phyloP scores from a whole-genome alignment of 2,888 invertebrate species.

The Tenthredo scrophulariae region DNA sequence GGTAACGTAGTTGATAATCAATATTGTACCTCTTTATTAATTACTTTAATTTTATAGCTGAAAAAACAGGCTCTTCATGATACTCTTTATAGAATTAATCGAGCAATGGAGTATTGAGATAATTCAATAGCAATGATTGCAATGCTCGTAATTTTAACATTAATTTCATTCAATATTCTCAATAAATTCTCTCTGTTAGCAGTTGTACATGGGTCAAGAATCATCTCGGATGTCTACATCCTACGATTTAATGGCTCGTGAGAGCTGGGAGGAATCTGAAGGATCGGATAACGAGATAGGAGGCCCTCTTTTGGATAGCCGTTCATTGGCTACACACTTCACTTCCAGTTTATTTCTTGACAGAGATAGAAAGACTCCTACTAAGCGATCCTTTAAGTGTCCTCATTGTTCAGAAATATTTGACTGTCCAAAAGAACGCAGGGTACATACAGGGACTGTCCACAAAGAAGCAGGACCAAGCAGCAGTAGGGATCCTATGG shows the following conservation, averaged over 20 bases:
- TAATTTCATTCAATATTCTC: constrained; percentile 38
- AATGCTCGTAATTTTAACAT: neutral
- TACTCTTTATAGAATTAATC: neutral
- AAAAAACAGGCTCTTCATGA: neutral
- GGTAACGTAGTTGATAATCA: constrained; percentile 76
- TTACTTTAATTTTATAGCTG: neutral
- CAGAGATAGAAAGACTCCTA: constrained; percentile 76
- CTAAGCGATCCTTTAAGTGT: constrained; percentile 80
- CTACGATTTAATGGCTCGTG: constrained; percentile 84
- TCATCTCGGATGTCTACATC: constrained; percentile 80
- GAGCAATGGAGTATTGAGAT: neutral
- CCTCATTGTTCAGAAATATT: constrained; percentile 82
- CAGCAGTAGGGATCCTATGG: constrained; percentile 67
- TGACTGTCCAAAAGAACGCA: constrained; percentile 82
- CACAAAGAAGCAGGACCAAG: constrained; percentile 79
- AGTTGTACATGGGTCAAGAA: constrained; percentile 82
- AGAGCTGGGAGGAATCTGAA: constrained; percentile 85
- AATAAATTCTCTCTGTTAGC: constrained; percentile 59
- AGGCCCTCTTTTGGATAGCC: constrained; percentile 74
- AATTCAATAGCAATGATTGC: constrained; percentile 35
- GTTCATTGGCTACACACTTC: constrained; percentile 76
- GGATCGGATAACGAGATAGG: constrained; percentile 82
- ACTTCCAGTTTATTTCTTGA: constrained; percentile 76
- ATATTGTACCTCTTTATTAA: constrained; percentile 56
- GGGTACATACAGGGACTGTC: constrained; percentile 81